These are phyloP conservation scores for Carposina sasakii DNA, from an alignment of 1,140 invertebrate genomes.

Conservation along the genomic window DNA sequence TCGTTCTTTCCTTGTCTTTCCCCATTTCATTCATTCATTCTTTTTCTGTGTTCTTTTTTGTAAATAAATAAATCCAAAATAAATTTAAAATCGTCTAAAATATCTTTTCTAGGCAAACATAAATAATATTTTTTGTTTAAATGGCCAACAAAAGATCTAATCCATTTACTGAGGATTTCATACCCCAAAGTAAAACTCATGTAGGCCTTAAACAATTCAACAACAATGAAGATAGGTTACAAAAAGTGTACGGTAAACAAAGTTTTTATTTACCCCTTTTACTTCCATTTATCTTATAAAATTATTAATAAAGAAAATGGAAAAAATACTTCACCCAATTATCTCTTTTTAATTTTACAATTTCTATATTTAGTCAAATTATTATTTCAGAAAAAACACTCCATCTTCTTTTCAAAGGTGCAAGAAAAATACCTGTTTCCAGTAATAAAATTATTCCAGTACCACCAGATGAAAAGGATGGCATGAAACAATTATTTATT, in stretches of 20 bases:
- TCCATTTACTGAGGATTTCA: conserved; percentile 49
- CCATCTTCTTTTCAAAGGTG: conserved; percentile 46
- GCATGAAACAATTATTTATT: conserved; percentile 53
- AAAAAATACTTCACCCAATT: neutral
- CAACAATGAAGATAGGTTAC: conserved; percentile 51
- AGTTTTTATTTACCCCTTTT: neutral
- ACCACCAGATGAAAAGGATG: conserved; percentile 29
- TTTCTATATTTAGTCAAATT: too few species aligned
- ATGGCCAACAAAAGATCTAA: conserved; percentile 56
- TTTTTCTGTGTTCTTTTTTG: too few species aligned
- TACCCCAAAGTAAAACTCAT: conserved; percentile 55
- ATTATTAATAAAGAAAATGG: conserved; percentile 4
- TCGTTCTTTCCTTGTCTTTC: too few species aligned
- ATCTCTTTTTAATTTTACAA: neutral
- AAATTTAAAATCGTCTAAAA: too few species aligned
- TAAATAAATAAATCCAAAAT: too few species aligned
- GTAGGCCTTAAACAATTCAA: conserved; percentile 53
- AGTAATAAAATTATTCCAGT: too few species aligned
- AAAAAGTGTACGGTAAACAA: conserved; percentile 52
- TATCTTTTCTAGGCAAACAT: too few species aligned
- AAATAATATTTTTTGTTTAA: too few species aligned
- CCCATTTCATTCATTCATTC: too few species aligned
- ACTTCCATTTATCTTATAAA: conserved; percentile 1
- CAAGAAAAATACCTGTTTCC: conserved; percentile 44
- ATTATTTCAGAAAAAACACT: conserved; percentile 53